These are phyloP conservation scores for Caenorhabditis wallacei DNA, from an alignment of 2,888 invertebrate genomes.

Conservation along the genomic window DNA sequence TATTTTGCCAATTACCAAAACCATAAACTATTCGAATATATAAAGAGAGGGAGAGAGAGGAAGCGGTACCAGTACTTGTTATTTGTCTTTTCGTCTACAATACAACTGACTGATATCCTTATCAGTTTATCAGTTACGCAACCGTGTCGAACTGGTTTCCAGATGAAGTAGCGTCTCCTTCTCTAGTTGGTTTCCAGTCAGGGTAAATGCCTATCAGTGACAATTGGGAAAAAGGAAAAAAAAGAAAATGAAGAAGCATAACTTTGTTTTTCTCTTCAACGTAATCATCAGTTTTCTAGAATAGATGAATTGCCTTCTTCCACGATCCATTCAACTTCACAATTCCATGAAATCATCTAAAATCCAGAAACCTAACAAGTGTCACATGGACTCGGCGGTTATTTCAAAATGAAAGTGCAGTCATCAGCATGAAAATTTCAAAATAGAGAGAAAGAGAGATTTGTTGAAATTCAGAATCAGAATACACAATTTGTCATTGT, in stretches of 20 bases:
- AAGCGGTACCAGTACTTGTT: constrained; percentile 48
- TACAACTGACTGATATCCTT: constrained; percentile 46
- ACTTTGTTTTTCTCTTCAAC: constrained; percentile 22
- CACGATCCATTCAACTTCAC: not conserved
- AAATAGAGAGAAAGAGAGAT: not conserved
- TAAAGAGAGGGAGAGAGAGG: not conserved
- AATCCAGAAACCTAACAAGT: not conserved
- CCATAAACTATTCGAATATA: constrained; percentile 25
- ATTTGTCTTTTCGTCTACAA: constrained; percentile 30
- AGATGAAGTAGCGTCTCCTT: not conserved
- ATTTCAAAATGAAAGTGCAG: constrained; percentile 33
- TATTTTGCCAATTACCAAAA: constrained; percentile 16
- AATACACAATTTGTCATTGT: constrained; percentile 39
- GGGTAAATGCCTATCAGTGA: constrained; percentile 46
- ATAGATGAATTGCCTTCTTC: not conserved
- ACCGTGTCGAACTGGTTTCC: constrained; percentile 55
- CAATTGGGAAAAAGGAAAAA: constrained; percentile 16
- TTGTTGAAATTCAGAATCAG: constrained; percentile 12
- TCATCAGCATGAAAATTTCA: constrained; percentile 6
- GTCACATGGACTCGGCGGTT: not conserved
- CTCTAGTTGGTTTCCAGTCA: constrained; percentile 42
- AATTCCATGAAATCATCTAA: not conserved
- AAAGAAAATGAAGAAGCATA: constrained; percentile 31
- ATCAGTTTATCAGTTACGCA: constrained; percentile 66
- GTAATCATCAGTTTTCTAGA: not conserved